phyloP scores from a whole-genome alignment of 2,113 vertebrate genomes.

The Chaetops frenatus region DNA sequence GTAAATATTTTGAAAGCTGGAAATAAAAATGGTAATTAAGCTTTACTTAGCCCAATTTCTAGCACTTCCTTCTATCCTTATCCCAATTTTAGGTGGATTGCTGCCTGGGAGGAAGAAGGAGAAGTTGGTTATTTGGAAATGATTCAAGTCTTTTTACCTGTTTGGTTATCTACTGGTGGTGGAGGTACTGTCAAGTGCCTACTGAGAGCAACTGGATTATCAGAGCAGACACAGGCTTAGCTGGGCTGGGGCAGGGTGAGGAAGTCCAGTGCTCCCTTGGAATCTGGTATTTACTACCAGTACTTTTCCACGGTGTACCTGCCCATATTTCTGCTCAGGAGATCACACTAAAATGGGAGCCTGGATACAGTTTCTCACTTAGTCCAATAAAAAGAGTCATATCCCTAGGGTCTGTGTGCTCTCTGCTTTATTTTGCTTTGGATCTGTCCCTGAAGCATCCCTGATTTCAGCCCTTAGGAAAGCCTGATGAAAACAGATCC shows the following conservation, averaged over 20 bases:
- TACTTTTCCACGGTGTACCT: neutral
- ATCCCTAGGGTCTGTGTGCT: no score
- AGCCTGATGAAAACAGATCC: neutral
- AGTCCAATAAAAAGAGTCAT: neutral
- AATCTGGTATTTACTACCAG: neutral
- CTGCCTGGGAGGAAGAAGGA: neutral
- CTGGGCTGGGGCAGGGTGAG: neutral
- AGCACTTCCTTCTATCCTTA: neutral
- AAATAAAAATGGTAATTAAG: neutral
- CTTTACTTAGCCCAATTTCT: accelerated
- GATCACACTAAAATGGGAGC: neutral
- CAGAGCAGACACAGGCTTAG: neutral
- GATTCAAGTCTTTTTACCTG: neutral
- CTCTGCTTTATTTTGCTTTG: neutral
- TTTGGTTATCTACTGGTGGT: neutral
- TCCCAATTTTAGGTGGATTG: neutral
- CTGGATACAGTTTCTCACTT: neutral
- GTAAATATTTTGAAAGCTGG: neutral
- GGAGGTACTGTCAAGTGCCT: neutral
- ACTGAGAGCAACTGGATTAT: accelerated
- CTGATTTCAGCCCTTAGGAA: neutral
- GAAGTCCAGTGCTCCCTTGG: neutral
- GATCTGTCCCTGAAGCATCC: neutral
- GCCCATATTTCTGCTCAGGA: neutral
- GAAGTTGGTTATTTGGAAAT: neutral